Evolutionary conservation across 2,888 invertebrate genomes (phyloP).

Genomic region (Cosmorhoe ocellata): DNA sequence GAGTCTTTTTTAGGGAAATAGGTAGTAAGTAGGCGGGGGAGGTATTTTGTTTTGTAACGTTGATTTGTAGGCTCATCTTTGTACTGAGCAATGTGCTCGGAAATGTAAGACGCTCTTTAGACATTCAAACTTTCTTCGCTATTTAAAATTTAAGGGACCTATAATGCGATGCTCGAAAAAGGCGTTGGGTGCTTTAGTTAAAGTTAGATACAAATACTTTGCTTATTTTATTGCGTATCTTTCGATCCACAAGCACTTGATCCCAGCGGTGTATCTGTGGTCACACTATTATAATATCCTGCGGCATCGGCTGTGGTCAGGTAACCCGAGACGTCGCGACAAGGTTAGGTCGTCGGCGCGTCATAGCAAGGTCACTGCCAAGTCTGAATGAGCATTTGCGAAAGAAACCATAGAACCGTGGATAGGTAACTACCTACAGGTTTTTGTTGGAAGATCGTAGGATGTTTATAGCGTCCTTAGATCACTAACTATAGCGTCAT

Average conservation of each 20-base stretch:
- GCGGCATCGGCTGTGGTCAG: slow-evolving; percentile 9
- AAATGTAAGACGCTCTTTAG: no score
- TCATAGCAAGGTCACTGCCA: slow-evolving; percentile 50
- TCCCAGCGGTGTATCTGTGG: slow-evolving; percentile 7
- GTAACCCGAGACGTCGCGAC: slow-evolving; percentile 40
- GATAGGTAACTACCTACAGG: no score
- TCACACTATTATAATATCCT: slow-evolving; percentile 19
- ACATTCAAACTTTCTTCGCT: no score
- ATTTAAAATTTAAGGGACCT: no score
- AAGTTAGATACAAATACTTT: no score
- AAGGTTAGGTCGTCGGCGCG: slow-evolving; percentile 39
- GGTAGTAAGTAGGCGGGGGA: slow-evolving; percentile 15
- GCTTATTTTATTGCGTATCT: no score
- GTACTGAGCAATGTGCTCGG: not conserved
- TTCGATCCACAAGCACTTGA: slow-evolving; percentile 17
- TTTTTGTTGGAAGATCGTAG: no score
- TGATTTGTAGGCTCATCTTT: slow-evolving; percentile 3
- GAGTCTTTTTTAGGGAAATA: slow-evolving; percentile 32
- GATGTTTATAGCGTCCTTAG: no score
- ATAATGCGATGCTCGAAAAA: no score
- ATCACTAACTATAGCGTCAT: no score
- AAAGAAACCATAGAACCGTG: no score
- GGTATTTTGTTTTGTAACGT: slow-evolving; percentile 23
- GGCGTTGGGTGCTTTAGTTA: no score
- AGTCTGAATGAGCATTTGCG: slow-evolving; percentile 12